Evolutionary conservation across 2,113 vertebrate species (phyloP).

Genomic region (Guaruba guarouba): DNA sequence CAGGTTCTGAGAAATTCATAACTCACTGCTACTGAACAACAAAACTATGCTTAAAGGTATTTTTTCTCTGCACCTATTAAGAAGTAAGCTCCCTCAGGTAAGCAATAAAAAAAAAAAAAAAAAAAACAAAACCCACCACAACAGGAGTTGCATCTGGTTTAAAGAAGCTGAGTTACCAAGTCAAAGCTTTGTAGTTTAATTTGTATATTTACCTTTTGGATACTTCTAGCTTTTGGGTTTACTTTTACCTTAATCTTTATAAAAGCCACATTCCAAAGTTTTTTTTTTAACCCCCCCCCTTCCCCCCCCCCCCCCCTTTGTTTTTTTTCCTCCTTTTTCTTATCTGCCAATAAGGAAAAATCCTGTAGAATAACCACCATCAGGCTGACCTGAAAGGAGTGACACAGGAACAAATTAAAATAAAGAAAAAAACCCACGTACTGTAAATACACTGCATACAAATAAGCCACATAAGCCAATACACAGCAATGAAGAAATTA

Average conservation of each 20-base stretch:
- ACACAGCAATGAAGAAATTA: slow-evolving; percentile 51
- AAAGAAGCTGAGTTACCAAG: not conserved
- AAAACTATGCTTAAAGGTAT: not conserved
- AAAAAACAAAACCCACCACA: too few relatives aligned
- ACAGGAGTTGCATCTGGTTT: accelerated
- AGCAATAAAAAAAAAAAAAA: not conserved
- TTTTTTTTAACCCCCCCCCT: not conserved
- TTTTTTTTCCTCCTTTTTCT: not conserved
- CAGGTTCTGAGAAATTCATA: not conserved
- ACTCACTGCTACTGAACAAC: not conserved
- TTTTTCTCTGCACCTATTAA: not conserved
- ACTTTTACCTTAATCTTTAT: not conserved
- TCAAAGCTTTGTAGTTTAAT: not conserved
- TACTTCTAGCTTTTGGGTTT: not conserved
- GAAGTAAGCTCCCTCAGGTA: not conserved
- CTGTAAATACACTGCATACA: not conserved
- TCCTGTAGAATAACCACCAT: not conserved
- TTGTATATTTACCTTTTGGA: not conserved
- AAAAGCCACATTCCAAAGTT: not conserved
- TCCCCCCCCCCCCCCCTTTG: accelerated
- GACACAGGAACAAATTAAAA: not conserved
- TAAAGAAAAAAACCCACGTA: not conserved
- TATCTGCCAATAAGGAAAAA: not conserved
- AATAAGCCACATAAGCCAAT: not conserved
- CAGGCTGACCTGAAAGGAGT: not conserved